Conservation (phyloP, 2,113 vertebrate species). For the Macroglossus sobrinus region DNA sequence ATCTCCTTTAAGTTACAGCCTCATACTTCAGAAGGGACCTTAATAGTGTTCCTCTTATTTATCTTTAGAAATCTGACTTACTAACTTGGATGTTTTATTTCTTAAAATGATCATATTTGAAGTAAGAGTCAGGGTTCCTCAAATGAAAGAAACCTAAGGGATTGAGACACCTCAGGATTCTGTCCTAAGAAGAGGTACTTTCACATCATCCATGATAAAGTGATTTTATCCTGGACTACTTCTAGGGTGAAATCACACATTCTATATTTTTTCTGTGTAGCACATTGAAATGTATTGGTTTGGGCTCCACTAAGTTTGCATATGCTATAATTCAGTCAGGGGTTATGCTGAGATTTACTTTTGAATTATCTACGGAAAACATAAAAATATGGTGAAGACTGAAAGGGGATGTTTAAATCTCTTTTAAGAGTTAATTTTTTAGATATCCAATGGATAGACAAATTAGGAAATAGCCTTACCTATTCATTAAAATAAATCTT, state of each 20-base stretch:
- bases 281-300: neutral
- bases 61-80: conserved; percentile 19
- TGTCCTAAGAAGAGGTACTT: neutral
- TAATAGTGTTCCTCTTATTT: neutral
- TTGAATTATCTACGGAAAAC: conserved; percentile 10
- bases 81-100: conserved; percentile 6
- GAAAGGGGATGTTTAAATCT: neutral
- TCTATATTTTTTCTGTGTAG: neutral
- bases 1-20: neutral
- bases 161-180: neutral
- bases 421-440: neutral
- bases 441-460: neutral
- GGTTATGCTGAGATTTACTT: neutral
- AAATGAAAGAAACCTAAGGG: conserved; percentile 23
- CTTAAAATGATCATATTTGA: conserved; percentile 16
- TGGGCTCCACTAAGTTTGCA: neutral
- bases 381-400: neutral
- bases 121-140: neutral
- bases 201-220: neutral
- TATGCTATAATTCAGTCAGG: neutral
- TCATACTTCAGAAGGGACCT: neutral
- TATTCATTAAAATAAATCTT: neutral
- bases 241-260: neutral
- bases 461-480: neutral
- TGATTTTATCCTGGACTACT: conserved; percentile 7